Base-by-base conservation (phyloP, 2,888 invertebrate genomes). In the Torymus aiolomorphi region DNA sequence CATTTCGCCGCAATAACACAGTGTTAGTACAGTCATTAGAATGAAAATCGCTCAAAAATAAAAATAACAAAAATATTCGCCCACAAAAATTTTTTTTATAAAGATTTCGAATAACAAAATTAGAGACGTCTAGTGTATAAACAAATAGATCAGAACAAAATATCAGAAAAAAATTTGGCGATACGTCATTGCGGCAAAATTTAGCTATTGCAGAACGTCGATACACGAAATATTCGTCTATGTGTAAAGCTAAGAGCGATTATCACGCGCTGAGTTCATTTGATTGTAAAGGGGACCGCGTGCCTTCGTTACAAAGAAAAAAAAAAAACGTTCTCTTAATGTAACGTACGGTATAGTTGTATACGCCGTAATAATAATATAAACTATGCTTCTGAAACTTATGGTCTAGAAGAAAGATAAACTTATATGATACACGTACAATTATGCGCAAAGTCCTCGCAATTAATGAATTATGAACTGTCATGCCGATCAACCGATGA, bases 211-310 rank as follows among this genome's bases (percentile, higher is more conserved):
- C 83, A 86, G 89, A 89, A 89, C 89, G 85, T 89, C 87, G 83
- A 82, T 83, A 85, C 85, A 86, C 87, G 87, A 86, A 86, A 88
- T 88, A 88, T 84, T 85, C 85, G 85, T 86, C 85, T 79, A 75
- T 42, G 61, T 71, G 2, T 57, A 13, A 10, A 59, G n/a, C 56
- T 70, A 74, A 83, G 78, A 87, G 85, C 84, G 84, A 88, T 84
- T 88, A 89, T 80, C 84, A 83, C 88, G 88, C 85, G 86, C 87
- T 84, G 88, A 88, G 89, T 90, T 89, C 89, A 24, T 61, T 63
- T 51, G 42, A 85, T 85, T 86, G 90, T 90, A 90, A 90, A 89
- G 90, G 90, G 89, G 89, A 90, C 89, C 89, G 90, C 86, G 89
- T 90, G 90, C 87, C 90, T 90, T 90, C 89, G 81, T 82, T 78